phyloP scores from a whole-genome alignment of 2,113 vertebrate genomes.

The Manacus vitellinus region DNA sequence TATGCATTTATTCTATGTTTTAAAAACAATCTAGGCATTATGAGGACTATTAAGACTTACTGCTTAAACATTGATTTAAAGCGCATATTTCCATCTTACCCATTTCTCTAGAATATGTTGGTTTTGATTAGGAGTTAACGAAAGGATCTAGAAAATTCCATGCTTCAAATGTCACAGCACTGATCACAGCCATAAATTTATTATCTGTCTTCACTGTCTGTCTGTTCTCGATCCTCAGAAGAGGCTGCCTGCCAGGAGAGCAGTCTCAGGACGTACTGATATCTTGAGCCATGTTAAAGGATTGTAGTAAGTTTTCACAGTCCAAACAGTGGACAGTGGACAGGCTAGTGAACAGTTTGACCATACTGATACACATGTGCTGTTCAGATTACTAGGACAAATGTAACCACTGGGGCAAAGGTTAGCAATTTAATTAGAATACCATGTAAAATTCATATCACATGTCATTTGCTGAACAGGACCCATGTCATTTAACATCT shows the following conservation, averaged over 20 bases:
- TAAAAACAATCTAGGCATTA: neutral
- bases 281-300: neutral
- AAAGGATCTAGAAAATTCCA: neutral
- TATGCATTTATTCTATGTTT: neutral
- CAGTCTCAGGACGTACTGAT: neutral
- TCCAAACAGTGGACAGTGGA: neutral
- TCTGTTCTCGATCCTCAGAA: neutral
- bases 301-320: neutral
- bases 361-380: neutral
- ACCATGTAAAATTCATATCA: neutral
- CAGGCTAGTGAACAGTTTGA: neutral
- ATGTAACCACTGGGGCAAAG: neutral
- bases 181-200: neutral
- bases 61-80: neutral
- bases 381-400: neutral
- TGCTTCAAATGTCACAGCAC: neutral
- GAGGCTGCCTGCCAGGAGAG: neutral
- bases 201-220: neutral
- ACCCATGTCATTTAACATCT: neutral
- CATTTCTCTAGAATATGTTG: neutral
- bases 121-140: neutral
- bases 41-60: neutral
- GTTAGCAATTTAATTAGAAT: constrained; percentile 28
- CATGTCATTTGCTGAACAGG: neutral
- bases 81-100: neutral